Evolutionary conservation across 2,888 invertebrate genomes (phyloP).

Genomic region (Andrena praecox): DNA sequence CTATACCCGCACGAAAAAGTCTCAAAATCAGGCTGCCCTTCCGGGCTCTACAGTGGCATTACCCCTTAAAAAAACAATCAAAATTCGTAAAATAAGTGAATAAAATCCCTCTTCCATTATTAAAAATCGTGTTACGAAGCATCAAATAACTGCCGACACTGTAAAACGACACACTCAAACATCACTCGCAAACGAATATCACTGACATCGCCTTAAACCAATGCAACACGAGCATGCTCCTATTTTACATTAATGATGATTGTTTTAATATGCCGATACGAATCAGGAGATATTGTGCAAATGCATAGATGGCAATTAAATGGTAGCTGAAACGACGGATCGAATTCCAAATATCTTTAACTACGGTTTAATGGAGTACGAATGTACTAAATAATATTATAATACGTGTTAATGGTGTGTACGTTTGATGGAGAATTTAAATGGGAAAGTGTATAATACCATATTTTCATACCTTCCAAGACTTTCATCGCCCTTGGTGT

Average conservation of each 20-base stretch:
- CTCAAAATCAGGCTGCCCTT: no score
- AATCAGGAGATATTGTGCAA: constrained; percentile 23
- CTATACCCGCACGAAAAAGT: no score
- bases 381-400: neutral
- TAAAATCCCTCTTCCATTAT: constrained; percentile 12
- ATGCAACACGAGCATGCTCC: constrained; percentile 58
- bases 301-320: constrained; percentile 25
- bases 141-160: constrained; percentile 29
- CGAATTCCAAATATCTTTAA: constrained; percentile 13
- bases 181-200: constrained; percentile 37
- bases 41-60: no score
- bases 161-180: constrained; percentile 43
- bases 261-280: constrained; percentile 2
- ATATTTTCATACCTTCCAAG: constrained; percentile 91
- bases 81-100: constrained; percentile 9
- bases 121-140: constrained; percentile 41
- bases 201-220: constrained; percentile 13
- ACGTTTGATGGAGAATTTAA: constrained; percentile 15
- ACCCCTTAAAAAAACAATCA: neutral
- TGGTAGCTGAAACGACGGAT: constrained; percentile 7
- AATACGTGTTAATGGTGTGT: constrained; percentile 9
- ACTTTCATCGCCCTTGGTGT: constrained; percentile 93
- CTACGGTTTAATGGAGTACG: constrained; percentile 10
- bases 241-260: constrained; percentile 7
- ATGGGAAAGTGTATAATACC: constrained; percentile 33